These are phyloP conservation scores for Tenodera sinensis DNA, from an alignment of 2,888 invertebrate genomes.

Conservation along the genomic window DNA sequence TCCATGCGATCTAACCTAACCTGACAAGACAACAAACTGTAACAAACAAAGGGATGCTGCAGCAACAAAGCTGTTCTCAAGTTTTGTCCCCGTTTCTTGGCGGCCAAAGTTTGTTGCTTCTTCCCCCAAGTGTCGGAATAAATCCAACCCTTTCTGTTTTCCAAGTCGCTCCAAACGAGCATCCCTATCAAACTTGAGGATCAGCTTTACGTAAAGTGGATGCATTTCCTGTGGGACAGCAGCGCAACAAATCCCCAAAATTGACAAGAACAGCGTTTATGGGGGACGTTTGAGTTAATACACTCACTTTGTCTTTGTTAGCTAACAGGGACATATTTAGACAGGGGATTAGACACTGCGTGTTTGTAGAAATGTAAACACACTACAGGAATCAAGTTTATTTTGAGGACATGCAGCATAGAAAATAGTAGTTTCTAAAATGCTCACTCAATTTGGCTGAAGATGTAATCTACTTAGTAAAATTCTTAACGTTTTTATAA, in stretches of 20 bases:
- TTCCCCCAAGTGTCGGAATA: not conserved
- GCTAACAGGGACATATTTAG: no score
- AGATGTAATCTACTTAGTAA: no score
- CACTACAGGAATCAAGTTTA: no score
- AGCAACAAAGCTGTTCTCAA: conserved; percentile 4
- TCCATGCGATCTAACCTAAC: not conserved
- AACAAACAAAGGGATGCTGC: not conserved
- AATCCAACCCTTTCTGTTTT: not conserved
- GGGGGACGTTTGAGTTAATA: no score
- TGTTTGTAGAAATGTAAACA: no score
- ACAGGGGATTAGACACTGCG: no score
- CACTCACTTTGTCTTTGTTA: no score
- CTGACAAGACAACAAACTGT: conserved; percentile 2
- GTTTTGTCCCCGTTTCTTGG: not conserved
- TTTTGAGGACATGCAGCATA: no score
- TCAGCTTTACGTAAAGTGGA: not conserved
- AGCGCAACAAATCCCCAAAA: not conserved
- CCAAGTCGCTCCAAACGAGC: not conserved
- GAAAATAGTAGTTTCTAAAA: no score
- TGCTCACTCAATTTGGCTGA: no score
- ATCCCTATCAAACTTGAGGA: not conserved
- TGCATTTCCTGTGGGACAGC: not conserved
- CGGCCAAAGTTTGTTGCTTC: no score
- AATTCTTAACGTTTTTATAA: no score
- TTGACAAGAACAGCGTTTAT: not conserved